A percentile compares a stretch with the other conserved stretches of the same genome.
These are phyloP conservation scores for Percopsis omiscomaycus DNA, from an alignment of 2,797 vertebrate genomes.

Conservation along the genomic window DNA sequence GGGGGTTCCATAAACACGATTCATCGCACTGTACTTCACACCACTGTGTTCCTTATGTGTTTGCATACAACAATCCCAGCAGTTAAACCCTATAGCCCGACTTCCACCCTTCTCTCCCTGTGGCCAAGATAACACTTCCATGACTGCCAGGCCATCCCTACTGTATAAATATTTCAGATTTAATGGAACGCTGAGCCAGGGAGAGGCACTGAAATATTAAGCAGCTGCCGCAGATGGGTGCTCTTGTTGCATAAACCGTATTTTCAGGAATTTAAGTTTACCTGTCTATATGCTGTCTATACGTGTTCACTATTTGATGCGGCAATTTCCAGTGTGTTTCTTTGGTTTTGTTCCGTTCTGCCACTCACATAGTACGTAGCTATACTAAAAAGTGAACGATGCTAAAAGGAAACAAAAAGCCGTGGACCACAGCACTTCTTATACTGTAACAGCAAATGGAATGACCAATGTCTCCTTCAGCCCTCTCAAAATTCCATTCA, in stretches of 20 bases:
- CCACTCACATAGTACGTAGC: no score
- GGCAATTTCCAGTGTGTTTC: no score
- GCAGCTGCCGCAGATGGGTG: constrained; percentile 34
- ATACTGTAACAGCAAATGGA: no score
- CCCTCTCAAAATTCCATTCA: no score
- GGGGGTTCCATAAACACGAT: no score
- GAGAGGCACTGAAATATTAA: constrained; percentile 50
- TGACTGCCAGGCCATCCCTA: constrained; percentile 24
- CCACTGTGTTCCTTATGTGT: background rate
- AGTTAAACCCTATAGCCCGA: background rate
- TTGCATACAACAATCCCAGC: background rate
- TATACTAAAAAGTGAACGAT: no score
- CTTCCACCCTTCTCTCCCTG: background rate
- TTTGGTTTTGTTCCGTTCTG: no score
- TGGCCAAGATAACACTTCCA: background rate
- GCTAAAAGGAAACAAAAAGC: no score
- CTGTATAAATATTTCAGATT: constrained; percentile 55
- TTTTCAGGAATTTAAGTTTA: background rate
- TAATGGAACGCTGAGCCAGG: constrained; percentile 34
- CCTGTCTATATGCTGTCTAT: constrained; percentile 11
- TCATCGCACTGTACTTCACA: background rate
- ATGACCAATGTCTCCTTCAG: no score
- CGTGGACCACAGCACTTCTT: no score
- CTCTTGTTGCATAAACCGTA: constrained; percentile 6
- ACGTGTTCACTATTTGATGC: background rate